Evolutionary conservation across 2,888 invertebrate genomes (phyloP), one percentile per base, ranked within the genome.

Genomic region (Melanargia galathea): DNA sequence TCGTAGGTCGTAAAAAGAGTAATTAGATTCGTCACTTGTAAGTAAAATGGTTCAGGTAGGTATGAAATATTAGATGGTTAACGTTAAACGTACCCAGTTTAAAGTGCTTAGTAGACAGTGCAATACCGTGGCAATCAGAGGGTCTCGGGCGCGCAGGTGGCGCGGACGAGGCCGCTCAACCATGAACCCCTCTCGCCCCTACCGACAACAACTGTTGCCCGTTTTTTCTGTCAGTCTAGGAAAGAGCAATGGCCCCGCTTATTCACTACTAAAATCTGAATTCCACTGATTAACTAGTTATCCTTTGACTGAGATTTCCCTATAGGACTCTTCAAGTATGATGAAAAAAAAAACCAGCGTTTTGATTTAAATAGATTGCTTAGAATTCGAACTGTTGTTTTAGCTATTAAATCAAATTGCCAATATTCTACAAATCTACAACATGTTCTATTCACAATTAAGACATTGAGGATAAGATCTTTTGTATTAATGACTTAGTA

Each of bases 201-300:
- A 72, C 76, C 79, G 70, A 79, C 87, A 87, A 80, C 88, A 88
- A 88, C 87, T 87, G 89, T 86, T 87, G 80, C 83, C 76, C 78
- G 80, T 87, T 88, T 88, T 86, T 73, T 73, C 75, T 79, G 72
- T 77, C 71, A 65, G 71, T 75, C 79, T 78, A 75, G 72, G 73
- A 70, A 79, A 87, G 90, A 86, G 82, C 87, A 89, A 81, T 75
- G 87, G 79, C 88, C 87, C 77, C 79, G 63, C 55, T 64, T 51
- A 61, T 58, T 60, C 65, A 67, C 66, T 56, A 65, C 62, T 61
- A 68, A 70, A 67, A 68, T 70, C 51, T 43, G 62, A 35, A 54
- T 30, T 49, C 18, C 10, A 33, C 0, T 43, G 18, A 18, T 26
- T 18, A 18, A 16, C n/a, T 20, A 48, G 4, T 24, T 0, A 30